Conservation (phyloP, 2,113 vertebrate species). For the Axis porcinus region DNA sequence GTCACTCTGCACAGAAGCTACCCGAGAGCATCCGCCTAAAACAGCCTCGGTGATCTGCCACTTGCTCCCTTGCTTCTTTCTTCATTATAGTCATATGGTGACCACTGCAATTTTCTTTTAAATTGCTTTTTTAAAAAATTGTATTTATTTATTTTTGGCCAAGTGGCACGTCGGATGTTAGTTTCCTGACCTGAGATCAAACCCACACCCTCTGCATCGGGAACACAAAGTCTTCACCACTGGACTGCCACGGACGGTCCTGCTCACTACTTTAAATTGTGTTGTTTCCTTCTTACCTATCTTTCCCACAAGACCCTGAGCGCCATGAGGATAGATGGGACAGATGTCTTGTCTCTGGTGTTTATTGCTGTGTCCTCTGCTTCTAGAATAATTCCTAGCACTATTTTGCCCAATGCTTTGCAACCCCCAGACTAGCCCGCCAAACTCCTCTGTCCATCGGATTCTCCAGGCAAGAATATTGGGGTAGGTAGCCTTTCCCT, state of each 20-base stretch:
- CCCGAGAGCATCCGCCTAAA: not conserved
- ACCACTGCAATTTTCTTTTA: not conserved
- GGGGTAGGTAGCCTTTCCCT: not conserved
- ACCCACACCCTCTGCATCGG: not conserved
- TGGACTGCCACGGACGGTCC: not conserved
- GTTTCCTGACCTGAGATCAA: not conserved
- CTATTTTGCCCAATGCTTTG: not conserved
- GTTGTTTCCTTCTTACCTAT: not conserved
- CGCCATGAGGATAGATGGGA: not conserved
- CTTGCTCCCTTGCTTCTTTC: not conserved
- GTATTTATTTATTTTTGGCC: not conserved
- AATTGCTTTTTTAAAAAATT: not conserved
- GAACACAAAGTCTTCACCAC: not conserved
- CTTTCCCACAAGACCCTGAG: not conserved
- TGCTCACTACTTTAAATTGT: not conserved
- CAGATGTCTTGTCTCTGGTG: fast-evolving
- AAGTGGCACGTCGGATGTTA: fast-evolving
- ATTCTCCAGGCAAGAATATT: not conserved
- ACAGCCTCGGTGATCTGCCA: not conserved
- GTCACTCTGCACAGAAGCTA: not conserved
- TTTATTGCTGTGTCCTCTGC: not conserved
- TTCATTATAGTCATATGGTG: not conserved
- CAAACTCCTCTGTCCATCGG: not conserved
- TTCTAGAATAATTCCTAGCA: not conserved
- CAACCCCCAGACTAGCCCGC: not conserved